These are phyloP conservation scores for Enteromius afrohamiltoni DNA, from an alignment of 2,797 vertebrate genomes.

Conservation along the genomic window DNA sequence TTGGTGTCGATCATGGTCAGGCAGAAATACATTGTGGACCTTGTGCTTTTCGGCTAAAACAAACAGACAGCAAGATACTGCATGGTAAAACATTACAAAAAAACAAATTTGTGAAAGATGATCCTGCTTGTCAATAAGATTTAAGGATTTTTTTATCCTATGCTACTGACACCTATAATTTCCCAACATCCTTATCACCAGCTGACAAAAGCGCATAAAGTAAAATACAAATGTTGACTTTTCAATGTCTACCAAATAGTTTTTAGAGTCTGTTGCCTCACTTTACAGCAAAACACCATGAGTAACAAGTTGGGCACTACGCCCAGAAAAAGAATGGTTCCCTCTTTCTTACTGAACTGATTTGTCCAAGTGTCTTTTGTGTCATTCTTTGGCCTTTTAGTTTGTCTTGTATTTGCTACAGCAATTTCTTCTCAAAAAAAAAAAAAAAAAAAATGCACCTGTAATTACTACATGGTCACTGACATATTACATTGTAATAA, in stretches of 20 bases:
- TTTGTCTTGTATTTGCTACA: neutral
- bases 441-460: neutral
- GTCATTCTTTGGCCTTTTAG: neutral
- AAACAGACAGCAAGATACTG: slow-evolving; percentile 47
- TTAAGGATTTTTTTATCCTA: neutral
- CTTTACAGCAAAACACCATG: neutral
- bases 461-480: neutral
- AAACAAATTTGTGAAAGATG: slow-evolving; percentile 35
- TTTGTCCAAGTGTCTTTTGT: neutral
- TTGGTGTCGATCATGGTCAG: slow-evolving; percentile 27
- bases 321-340: neutral
- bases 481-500: neutral
- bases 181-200: neutral
- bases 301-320: neutral
- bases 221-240: neutral
- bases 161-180: neutral
- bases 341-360: neutral
- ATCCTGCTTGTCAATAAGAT: slow-evolving; percentile 12
- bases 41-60: slow-evolving; percentile 50
- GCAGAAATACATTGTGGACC: slow-evolving; percentile 40
- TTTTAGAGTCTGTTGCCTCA: neutral
- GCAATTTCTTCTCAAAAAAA: neutral
- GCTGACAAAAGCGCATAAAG: neutral
- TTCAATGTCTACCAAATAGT: neutral
- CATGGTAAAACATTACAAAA: slow-evolving; percentile 33